Evolutionary conservation across 1,140 invertebrate genomes (phyloP).

Genomic region (Orussus abietinus): DNA sequence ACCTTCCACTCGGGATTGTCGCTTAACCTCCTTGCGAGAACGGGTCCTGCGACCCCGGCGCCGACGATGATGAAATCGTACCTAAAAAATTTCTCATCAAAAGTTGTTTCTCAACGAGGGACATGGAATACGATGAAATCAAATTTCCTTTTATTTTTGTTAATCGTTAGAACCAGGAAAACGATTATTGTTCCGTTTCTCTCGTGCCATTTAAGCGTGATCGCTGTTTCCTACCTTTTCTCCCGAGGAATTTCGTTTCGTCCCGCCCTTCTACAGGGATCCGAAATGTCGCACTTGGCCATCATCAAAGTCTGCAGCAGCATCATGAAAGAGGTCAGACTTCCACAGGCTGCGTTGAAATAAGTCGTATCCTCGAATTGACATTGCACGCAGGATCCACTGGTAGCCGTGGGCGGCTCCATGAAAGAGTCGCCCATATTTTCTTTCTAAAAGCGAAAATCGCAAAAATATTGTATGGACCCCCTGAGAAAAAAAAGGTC

Average conservation of each 20-base stretch:
- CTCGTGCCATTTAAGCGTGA: too few relatives aligned
- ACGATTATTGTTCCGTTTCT: too few relatives aligned
- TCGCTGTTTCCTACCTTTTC: constrained; percentile 2
- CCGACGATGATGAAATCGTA: constrained; percentile 60
- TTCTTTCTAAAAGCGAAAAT: too few relatives aligned
- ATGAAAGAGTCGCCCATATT: background rate
- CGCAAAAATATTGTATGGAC: too few relatives aligned
- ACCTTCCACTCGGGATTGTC: constrained; percentile 47
- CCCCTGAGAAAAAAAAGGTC: too few relatives aligned
- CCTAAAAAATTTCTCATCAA: constrained; percentile 21
- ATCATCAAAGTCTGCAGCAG: constrained; percentile 54
- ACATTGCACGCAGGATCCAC: constrained; percentile 45
- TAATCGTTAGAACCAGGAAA: too few relatives aligned
- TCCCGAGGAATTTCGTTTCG: constrained; percentile 28
- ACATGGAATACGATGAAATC: too few relatives aligned
- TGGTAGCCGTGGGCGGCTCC: background rate
- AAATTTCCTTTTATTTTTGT: too few relatives aligned
- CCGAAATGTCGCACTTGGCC: constrained; percentile 54
- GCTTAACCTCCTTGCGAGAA: constrained; percentile 58
- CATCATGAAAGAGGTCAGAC: constrained; percentile 46
- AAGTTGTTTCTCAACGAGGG: background rate
- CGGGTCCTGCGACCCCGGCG: constrained; percentile 60
- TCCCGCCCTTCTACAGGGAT: constrained; percentile 48
- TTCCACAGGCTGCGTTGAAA: constrained; percentile 38
- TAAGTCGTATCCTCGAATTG: constrained; percentile 50